Evolutionary conservation across 35 echinoderm and acorn worm species (phyloP).

Genomic region (Lytechinus variegatus): DNA sequence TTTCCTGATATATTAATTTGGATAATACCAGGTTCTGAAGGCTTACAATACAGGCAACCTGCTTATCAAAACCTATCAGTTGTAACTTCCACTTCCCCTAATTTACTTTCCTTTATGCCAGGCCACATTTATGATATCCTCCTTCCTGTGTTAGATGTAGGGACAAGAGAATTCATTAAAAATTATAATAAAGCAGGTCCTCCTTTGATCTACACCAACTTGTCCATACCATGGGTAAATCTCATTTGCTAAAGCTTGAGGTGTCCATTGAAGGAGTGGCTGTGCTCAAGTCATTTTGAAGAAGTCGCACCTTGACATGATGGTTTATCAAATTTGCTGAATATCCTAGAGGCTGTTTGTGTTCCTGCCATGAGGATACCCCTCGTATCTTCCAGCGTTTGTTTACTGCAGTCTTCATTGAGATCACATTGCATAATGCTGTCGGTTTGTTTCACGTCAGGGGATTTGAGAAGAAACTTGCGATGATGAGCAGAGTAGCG

Average conservation of each 20-base stretch:
- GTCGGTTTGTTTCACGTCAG: background rate
- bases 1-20: too few species aligned
- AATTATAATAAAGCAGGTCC: background rate
- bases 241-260: background rate
- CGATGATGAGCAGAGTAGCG: background rate
- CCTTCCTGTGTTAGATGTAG: background rate
- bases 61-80: background rate
- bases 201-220: background rate
- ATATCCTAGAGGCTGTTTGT: background rate
- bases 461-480: background rate
- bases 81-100: background rate
- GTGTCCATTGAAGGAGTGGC: background rate
- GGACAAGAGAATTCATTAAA: background rate
- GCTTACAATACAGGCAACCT: background rate
- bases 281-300: background rate
- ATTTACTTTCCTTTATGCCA: background rate
- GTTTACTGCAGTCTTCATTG: background rate
- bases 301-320: background rate
- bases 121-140: background rate
- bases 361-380: background rate
- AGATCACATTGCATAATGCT: background rate
- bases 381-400: constrained; percentile 8
- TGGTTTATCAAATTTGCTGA: background rate
- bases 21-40: too few species aligned
- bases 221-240: background rate